Conservation (phyloP, 2,113 vertebrate species). For the Dasyurus viverrinus region DNA sequence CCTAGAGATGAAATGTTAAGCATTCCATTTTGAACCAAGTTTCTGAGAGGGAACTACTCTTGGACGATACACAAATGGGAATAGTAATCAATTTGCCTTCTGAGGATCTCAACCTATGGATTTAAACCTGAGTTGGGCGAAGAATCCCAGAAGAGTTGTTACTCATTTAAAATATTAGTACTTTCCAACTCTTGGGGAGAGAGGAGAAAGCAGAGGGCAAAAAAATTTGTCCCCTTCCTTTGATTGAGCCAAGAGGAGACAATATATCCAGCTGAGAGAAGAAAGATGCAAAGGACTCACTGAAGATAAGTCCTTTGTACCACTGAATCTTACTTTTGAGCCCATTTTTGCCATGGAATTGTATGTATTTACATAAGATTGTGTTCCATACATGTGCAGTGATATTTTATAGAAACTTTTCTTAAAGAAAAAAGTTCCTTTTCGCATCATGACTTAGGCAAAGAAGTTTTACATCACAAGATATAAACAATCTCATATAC, state of each 20-base stretch:
- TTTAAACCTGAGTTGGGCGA: background rate
- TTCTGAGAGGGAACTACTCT: background rate
- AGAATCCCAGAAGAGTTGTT: background rate
- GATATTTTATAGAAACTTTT: too few species aligned
- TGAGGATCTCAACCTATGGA: background rate
- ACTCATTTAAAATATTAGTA: constrained; percentile 63
- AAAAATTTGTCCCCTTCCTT: too few species aligned
- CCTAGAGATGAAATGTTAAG: background rate
- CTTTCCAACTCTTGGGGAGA: constrained; percentile 36
- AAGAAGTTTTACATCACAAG: background rate
- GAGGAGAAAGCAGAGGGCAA: too few species aligned
- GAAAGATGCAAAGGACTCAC: too few species aligned
- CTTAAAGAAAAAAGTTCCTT: background rate
- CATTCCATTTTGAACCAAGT: background rate
- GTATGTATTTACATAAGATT: too few species aligned
- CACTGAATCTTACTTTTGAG: too few species aligned
- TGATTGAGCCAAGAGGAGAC: too few species aligned
- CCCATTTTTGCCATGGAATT: too few species aligned
- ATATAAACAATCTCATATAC: background rate
- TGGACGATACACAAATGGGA: background rate
- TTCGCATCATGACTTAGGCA: background rate
- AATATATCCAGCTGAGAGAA: too few species aligned
- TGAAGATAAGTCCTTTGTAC: too few species aligned
- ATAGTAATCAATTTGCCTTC: background rate
- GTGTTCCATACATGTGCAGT: too few species aligned